Conservation (phyloP, 2,888 invertebrate species). For the Craniophora ligustri region DNA sequence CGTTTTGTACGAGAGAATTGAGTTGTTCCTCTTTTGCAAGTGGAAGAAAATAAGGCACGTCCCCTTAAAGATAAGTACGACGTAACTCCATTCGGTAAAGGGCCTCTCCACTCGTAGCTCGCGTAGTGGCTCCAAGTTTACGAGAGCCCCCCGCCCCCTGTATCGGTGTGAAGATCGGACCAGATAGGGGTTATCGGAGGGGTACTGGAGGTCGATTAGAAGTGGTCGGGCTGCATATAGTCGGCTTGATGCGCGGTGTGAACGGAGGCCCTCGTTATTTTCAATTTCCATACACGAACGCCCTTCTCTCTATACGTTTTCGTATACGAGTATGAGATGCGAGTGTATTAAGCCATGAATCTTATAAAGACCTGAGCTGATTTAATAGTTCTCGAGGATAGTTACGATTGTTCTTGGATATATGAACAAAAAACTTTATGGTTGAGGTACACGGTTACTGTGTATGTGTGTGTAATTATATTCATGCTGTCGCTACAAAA, state of each 20-base stretch:
- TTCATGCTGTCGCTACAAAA: too few species aligned
- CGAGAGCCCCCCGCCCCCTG: conserved; percentile 71
- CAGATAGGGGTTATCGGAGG: conserved; percentile 75
- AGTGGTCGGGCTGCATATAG: conserved; percentile 77
- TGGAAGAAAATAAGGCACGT: conserved; percentile 85
- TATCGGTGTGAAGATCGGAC: conserved; percentile 72
- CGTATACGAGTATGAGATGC: conserved; percentile 77
- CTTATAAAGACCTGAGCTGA: conserved; percentile 82
- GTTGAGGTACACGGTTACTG: too few species aligned
- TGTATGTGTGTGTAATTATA: too few species aligned
- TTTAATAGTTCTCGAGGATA: conserved; percentile 68
- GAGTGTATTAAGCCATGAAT: conserved; percentile 86
- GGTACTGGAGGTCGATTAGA: conserved; percentile 73
- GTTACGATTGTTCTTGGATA: conserved; percentile 63
- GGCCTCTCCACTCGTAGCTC: conserved; percentile 82
- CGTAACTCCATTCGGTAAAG: conserved; percentile 87
- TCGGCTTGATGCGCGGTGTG: conserved; percentile 84
- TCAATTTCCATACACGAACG: conserved; percentile 87
- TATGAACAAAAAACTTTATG: conserved; percentile 59
- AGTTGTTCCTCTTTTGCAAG: conserved; percentile 76
- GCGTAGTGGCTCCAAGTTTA: conserved; percentile 77
- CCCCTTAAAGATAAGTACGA: conserved; percentile 87
- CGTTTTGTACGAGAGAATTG: conserved; percentile 76
- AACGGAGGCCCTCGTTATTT: conserved; percentile 87
- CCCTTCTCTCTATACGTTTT: conserved; percentile 79